Percentiles rank a stretch among this genome's conserved stretches.
Evolutionary conservation across 2,113 vertebrate species (phyloP).

Genomic region (Nycticebus coucang): DNA sequence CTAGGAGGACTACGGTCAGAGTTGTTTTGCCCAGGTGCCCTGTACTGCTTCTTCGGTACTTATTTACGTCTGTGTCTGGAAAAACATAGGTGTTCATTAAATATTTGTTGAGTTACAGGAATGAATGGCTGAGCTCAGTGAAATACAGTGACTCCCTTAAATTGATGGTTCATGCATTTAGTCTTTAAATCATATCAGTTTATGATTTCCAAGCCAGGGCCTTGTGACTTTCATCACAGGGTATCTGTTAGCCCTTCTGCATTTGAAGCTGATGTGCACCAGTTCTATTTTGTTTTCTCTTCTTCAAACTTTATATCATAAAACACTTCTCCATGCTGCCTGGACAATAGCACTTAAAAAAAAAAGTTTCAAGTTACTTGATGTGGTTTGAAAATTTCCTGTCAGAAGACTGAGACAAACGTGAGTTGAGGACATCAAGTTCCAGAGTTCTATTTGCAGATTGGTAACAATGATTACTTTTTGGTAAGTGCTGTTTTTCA

Average conservation of each 20-base stretch:
- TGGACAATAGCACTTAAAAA: not conserved
- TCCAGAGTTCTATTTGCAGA: slow-evolving; percentile 43
- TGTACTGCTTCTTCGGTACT: not conserved
- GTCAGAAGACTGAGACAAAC: slow-evolving; percentile 58
- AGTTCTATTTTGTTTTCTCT: slow-evolving; percentile 13
- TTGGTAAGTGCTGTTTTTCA: slow-evolving; percentile 12
- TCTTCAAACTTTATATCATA: slow-evolving; percentile 17
- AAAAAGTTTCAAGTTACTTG: slow-evolving; percentile 3
- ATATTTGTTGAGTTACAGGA: not conserved
- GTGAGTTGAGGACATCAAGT: slow-evolving; percentile 34
- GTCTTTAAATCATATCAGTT: not conserved
- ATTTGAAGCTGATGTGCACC: not conserved
- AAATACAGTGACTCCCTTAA: not conserved
- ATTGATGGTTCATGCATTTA: too few species aligned
- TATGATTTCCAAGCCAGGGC: not conserved
- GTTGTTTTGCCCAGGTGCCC: not conserved
- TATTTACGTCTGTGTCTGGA: not conserved
- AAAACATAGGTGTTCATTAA: not conserved
- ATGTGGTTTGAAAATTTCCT: slow-evolving; percentile 74
- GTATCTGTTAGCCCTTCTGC: not conserved
- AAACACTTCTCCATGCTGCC: not conserved
- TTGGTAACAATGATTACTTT: slow-evolving; percentile 45
- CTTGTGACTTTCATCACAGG: not conserved
- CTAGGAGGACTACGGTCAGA: not conserved
- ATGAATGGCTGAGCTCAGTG: not conserved